Evolutionary conservation across 2,888 invertebrate genomes (phyloP).

Genomic region (Chrysina gloriosa): DNA sequence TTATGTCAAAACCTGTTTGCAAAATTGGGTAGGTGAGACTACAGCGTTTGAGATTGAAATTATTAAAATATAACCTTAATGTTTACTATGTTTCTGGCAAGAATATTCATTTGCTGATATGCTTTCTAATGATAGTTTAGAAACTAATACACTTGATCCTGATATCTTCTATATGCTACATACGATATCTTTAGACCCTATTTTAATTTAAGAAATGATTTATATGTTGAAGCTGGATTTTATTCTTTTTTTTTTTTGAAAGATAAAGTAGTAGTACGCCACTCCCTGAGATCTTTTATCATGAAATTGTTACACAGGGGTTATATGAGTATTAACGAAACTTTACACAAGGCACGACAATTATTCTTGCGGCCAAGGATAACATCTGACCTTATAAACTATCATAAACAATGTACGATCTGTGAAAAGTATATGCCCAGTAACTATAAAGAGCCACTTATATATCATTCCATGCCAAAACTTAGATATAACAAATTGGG

Average conservation of each 20-base stretch:
- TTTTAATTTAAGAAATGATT: conserved; percentile 30
- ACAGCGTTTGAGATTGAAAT: background rate
- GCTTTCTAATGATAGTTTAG: background rate
- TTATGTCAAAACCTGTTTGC: background rate
- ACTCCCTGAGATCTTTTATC: conserved; percentile 27
- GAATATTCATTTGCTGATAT: background rate
- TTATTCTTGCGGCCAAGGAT: conserved; percentile 31
- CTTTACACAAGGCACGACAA: background rate
- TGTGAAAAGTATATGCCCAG: conserved; percentile 47
- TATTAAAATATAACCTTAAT: background rate
- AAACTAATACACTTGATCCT: no score
- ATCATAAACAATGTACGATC: conserved; percentile 46
- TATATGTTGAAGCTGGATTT: conserved; percentile 46
- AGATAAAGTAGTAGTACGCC: conserved; percentile 45
- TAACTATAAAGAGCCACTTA: conserved; percentile 47
- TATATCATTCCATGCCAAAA: conserved; percentile 43
- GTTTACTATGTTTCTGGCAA: background rate
- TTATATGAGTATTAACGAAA: conserved; percentile 40
- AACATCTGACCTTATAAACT: conserved; percentile 28
- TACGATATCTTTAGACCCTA: background rate
- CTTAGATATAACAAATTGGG: conserved; percentile 8
- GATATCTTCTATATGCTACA: background rate
- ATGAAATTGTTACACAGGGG: conserved; percentile 46
- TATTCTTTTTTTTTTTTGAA: conserved; percentile 44
- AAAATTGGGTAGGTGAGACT: background rate